Evolutionary conservation across 2,888 invertebrate genomes (phyloP).

Genomic region (Ochropleura leucogaster): DNA sequence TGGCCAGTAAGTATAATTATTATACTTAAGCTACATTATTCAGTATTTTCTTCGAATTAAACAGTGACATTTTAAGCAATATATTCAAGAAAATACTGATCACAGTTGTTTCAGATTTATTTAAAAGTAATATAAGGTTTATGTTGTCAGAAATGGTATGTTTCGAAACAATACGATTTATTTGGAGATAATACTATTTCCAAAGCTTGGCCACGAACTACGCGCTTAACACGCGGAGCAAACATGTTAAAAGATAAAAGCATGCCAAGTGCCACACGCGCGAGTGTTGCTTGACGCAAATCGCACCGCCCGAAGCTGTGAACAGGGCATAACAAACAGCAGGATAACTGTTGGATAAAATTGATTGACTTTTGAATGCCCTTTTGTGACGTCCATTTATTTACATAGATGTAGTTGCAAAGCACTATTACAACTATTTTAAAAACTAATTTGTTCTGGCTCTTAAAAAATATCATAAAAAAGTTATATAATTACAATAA

Average conservation of each 20-base stretch:
- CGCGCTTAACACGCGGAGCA: background rate
- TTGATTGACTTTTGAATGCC: constrained; percentile 34
- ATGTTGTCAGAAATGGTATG: background rate
- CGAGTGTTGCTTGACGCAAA: background rate
- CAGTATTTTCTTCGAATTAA: constrained; percentile 22
- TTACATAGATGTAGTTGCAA: background rate
- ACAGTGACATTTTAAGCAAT: constrained; percentile 1
- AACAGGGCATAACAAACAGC: background rate
- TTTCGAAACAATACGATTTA: background rate
- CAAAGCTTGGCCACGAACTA: constrained; percentile 1
- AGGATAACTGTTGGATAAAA: background rate
- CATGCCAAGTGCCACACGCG: background rate
- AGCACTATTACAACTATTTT: background rate
- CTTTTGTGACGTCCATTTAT: background rate
- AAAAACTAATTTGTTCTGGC: constrained; percentile 37
- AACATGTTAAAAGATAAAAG: background rate
- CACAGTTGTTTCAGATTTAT: constrained; percentile 26
- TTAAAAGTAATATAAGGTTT: constrained; percentile 3
- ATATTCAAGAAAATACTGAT: constrained; percentile 31
- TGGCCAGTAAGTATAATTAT: constrained; percentile 17
- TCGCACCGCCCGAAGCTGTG: background rate
- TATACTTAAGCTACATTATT: constrained; percentile 23
- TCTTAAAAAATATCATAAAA: constrained; percentile 8
- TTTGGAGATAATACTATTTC: constrained; percentile 7
- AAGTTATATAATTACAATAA: background rate